Evolutionary conservation across 2,888 invertebrate species (phyloP), one percentile per base, ranked within the genome.

Genomic region (Eupithecia exiguata): DNA sequence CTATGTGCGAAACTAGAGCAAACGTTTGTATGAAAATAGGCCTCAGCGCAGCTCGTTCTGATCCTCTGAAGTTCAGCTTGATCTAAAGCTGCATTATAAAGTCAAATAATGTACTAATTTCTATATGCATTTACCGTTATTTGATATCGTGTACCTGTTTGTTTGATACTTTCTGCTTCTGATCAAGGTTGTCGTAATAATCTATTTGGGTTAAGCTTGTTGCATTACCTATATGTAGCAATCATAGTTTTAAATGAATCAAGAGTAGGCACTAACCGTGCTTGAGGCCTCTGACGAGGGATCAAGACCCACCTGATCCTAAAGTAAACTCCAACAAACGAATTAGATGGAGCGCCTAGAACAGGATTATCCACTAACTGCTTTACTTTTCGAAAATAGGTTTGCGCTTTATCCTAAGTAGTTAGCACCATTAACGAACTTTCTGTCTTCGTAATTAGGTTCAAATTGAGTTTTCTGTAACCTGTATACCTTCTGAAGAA

Each of bases 221-320:
- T n/a, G n/a, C 18, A n/a, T 46, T 46, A 46, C 46, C 49, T 9
- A 2, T 49, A 10, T 21, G 53, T 53, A 58, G 5, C 58, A 21
- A 25, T 58, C 69, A 78, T 83, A 82, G 82, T 84, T 84, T 84
- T 82, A 82, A 81, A 76, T 78, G 71, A 76, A 77, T 77, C 79
- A 82, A 83, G 81, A 82, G 71, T 38, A 36, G 63, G 12, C n/a
- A 38, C 25, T 83, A 86, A 83, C 86, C 88, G 88, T 88, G 89
- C 86, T 85, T 75, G 77, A 78, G 82, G 80, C 81, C 78, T 82
- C 82, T 84, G 85, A 72, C 71, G 72, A 71, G 80, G 86, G 88
- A 86, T 88, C 86, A 86, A 84, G 84, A 80, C 83, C 81, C 86
- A 88, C 88, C 88, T 88, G 88, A 88, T 87, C 88, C 82, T 83